A percentile compares a stretch with the other conserved stretches of the same genome.
Conservation (phyloP, 2,888 invertebrate genomes). For the Orchesellides sinensis region DNA sequence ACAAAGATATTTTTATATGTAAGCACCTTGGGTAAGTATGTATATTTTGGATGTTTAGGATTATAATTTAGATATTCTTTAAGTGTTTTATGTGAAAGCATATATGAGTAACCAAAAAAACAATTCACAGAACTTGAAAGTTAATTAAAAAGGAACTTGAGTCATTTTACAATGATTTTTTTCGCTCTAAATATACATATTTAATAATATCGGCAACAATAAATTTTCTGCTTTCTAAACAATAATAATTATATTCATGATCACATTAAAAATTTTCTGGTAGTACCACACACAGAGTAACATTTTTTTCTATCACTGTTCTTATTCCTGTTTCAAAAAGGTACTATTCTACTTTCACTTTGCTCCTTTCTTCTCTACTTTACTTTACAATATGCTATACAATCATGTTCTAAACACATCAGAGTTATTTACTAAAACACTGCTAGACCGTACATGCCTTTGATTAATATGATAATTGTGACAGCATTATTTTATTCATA, state of each 20-base stretch:
- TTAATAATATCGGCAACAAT: conserved; percentile 43
- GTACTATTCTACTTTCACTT: conserved; percentile 51
- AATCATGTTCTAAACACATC: too few species aligned
- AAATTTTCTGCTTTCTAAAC: conserved; percentile 10
- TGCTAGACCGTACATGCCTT: too few species aligned
- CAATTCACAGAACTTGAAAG: not conserved
- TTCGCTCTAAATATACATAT: not conserved
- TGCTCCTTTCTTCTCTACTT: conserved; percentile 17
- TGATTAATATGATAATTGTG: too few species aligned
- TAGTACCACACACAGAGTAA: conserved; percentile 30
- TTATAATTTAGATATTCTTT: not conserved
- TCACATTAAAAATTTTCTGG: conserved; percentile 22
- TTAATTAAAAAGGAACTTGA: not conserved
- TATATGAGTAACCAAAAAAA: not conserved
- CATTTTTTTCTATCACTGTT: conserved; percentile 43
- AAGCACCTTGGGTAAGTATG: conserved; percentile 42
- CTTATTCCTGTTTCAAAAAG: conserved; percentile 53
- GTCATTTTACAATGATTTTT: not conserved
- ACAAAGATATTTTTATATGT: conserved; percentile 46
- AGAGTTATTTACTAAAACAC: too few species aligned
- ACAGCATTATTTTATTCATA: not conserved
- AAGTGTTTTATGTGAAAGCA: conserved; percentile 5
- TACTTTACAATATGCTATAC: too few species aligned
- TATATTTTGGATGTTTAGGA: not conserved
- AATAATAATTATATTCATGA: conserved; percentile 33